A percentile compares a stretch with the other conserved stretches of the same genome.
Evolutionary conservation across 1,140 invertebrate species (phyloP).

Genomic region (Papilio helenus): DNA sequence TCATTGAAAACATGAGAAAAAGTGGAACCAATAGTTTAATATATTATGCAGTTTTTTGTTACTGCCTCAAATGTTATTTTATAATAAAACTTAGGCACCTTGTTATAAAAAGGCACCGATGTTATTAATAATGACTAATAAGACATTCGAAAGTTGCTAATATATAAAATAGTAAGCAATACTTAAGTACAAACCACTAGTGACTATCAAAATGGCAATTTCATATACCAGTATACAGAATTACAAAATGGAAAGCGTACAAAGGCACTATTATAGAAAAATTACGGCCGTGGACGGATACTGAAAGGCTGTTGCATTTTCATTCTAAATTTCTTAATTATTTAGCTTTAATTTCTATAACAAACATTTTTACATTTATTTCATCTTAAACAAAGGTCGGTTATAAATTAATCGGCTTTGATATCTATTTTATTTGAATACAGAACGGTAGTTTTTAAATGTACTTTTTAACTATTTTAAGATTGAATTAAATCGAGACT

Average conservation of each 20-base stretch:
- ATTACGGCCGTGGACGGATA: slow-evolving; percentile 58
- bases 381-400: neutral
- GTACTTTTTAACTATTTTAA: slow-evolving; percentile 49
- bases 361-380: neutral
- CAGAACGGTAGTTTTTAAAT: slow-evolving; percentile 40
- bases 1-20: neutral
- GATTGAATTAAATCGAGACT: slow-evolving; percentile 76
- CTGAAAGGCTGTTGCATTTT: slow-evolving; percentile 63
- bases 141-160: slow-evolving; percentile 30
- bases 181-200: slow-evolving; percentile 68
- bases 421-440: slow-evolving; percentile 7
- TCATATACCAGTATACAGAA: slow-evolving; percentile 40
- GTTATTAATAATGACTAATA: slow-evolving; percentile 29
- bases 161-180: slow-evolving; percentile 44
- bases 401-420: neutral
- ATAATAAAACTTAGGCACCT: neutral
- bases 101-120: slow-evolving; percentile 13
- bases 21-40: neutral
- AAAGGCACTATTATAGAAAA: slow-evolving; percentile 38
- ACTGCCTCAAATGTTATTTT: neutral
- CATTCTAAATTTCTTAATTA: slow-evolving; percentile 48
- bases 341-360: slow-evolving; percentile 18
- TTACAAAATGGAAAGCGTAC: neutral
- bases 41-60: neutral
- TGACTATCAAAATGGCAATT: slow-evolving; percentile 75